Base-by-base conservation (phyloP, 2,888 invertebrate species). In the Priocnemis perturbator region DNA sequence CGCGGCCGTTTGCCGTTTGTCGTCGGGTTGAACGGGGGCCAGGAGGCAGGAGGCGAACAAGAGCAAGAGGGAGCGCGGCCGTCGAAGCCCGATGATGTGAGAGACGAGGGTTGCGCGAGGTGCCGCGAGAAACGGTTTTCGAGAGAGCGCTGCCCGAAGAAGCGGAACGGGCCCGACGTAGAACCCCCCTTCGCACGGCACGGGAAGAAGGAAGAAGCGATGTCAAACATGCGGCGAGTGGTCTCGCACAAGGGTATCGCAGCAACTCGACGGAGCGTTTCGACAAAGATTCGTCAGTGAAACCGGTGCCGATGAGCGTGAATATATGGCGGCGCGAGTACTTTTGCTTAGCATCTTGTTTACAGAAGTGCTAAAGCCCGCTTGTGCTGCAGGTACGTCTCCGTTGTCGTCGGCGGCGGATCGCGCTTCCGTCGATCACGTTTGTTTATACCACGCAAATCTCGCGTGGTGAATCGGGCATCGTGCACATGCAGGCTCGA, bases 291-390 rank as follows among this genome's bases (percentile, higher is more conserved):
- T 84, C 75, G 74, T 81, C 83, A 82, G 83, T 83, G 83, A 83
- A 82, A 83, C 78, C 77, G 73, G 78, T 82, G 84, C 88, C 84
- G 83, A 88, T 88, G 87, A 87, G 83, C 82, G 83, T 81, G 81
- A 82, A 88, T 88, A 86, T 88, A 89, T 89, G 89, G 89, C 89
- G 88, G 88, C 87, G 85, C 87, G 88, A 85, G 87, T 89, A 82
- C 84, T 89, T 84, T 83, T 89, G 80, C 84, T 87, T 82, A 85
- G 87, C 85, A 87, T 88, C 83, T 89, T 89, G 85, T 88, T 89
- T 87, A 88, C 88, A 87, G 88, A 89, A 88, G 88, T 88, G 85
- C 82, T 88, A 77, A 83, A 86, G 83, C 83, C 86, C 82, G 85
- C 82, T 83, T 84, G 81, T 80, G 81, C 84, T 81, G 86, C 88